Evolutionary conservation across 2,888 invertebrate species (phyloP), one percentile per base, ranked within the genome.

Genomic region (Lepas anatifera): DNA sequence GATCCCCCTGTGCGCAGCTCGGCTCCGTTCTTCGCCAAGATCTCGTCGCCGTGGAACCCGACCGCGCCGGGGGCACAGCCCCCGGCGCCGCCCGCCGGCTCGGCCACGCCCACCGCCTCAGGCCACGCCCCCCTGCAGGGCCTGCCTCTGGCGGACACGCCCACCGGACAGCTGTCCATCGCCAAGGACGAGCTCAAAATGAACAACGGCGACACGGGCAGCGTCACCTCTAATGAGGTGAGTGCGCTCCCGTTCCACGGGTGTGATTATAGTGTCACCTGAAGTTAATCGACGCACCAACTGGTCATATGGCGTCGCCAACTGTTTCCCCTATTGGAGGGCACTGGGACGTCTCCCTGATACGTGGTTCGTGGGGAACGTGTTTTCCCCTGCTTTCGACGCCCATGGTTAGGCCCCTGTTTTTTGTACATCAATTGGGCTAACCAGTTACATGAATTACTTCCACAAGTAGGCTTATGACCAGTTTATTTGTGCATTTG

Each of bases 221-320:
- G 66, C 66, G 66, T 66, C 66, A 66, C 66, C 39, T 66, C 66
- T 16, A 64, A 64, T 25, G 66, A 66, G 66, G 66, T 66, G 25
- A 58, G 58, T 58, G 58, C 41, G 4, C 2, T 3, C 41, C 41
- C 11, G 41, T 10, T n/a, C n/a, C n/a, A n/a, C n/a, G n/a, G n/a
- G n/a, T n/a, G n/a, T n/a, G n/a, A n/a, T n/a, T n/a, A n/a, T n/a
- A n/a, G n/a, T n/a, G n/a, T n/a, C n/a, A n/a, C n/a, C n/a, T n/a
- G n/a, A n/a, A n/a, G n/a, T n/a, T n/a, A n/a, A n/a, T n/a, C n/a
- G n/a, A n/a, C n/a, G n/a, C n/a, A n/a, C n/a, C n/a, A n/a, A n/a
- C n/a, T n/a, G n/a, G n/a, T n/a, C n/a, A n/a, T n/a, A n/a, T n/a
- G n/a, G n/a, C n/a, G n/a, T n/a, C n/a, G n/a, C n/a, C n/a, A n/a